Conservation (phyloP, 1,140 invertebrate genomes). For the Bombus consobrinus region DNA sequence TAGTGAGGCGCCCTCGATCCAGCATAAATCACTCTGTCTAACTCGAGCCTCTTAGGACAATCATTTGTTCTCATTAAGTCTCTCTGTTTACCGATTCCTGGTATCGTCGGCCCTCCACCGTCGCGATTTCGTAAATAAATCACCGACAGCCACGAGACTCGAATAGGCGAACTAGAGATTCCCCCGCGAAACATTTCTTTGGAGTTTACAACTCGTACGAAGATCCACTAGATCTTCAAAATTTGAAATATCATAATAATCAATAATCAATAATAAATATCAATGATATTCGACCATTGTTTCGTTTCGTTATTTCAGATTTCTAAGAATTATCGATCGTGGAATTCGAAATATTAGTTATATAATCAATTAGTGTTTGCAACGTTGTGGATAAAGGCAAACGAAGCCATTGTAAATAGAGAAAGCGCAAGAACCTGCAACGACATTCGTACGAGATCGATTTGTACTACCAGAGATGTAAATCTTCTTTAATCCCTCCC, state of each 20-base stretch:
- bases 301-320: too few relatives aligned
- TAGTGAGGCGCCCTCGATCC: slow-evolving; percentile 34
- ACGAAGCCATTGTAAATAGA: too few relatives aligned
- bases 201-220: too few relatives aligned
- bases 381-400: too few relatives aligned
- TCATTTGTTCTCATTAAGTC: slow-evolving; percentile 62
- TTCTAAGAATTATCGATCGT: too few relatives aligned
- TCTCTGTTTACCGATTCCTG: slow-evolving; percentile 23
- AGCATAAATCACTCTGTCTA: slow-evolving; percentile 50
- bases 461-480: neutral
- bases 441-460: too few relatives aligned
- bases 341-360: too few relatives aligned
- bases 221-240: too few relatives aligned
- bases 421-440: too few relatives aligned
- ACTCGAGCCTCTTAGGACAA: slow-evolving; percentile 38
- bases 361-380: rapidly evolving
- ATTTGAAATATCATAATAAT: too few relatives aligned
- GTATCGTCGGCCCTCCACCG: neutral
- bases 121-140: neutral
- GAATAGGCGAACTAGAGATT: neutral
- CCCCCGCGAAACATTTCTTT: too few relatives aligned
- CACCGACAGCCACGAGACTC: neutral
- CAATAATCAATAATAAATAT: too few relatives aligned
- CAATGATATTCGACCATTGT: rapidly evolving
- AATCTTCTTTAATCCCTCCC: neutral